Evolutionary conservation across 2,888 invertebrate species (phyloP).

Genomic region (Lomographa bimaculata): DNA sequence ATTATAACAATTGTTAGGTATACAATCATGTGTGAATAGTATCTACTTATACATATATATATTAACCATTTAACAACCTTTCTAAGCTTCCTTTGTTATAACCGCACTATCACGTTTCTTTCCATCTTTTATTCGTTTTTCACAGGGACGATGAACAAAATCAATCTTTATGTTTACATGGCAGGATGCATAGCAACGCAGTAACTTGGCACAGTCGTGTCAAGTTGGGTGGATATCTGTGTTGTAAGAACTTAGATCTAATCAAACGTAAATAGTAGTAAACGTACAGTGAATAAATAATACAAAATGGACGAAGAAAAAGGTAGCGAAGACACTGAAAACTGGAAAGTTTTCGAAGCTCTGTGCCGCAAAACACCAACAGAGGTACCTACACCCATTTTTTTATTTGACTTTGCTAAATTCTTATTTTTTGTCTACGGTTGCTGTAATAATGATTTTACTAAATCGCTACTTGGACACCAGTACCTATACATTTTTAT

Average conservation of each 20-base stretch:
- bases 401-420: too few relatives aligned
- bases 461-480: too few relatives aligned
- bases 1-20: too few relatives aligned
- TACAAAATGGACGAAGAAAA: constrained; percentile 68
- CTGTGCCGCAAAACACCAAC: constrained; percentile 83
- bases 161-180: constrained; percentile 49
- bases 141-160: constrained; percentile 21
- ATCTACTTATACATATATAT: too few relatives aligned
- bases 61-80: too few relatives aligned
- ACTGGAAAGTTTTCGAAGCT: constrained; percentile 89
- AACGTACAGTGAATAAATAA: constrained; percentile 5
- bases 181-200: constrained; percentile 44
- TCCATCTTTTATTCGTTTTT: not conserved
- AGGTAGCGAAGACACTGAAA: constrained; percentile 79
- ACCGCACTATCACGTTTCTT: not conserved
- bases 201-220: constrained; percentile 7
- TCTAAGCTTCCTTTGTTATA: too few relatives aligned
- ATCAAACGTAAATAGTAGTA: constrained; percentile 2
- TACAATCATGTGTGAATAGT: too few relatives aligned
- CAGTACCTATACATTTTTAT: too few relatives aligned
- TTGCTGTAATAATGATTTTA: too few relatives aligned
- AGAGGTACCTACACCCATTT: constrained; percentile 78
- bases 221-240: constrained; percentile 5
- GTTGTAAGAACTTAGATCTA: not conserved
- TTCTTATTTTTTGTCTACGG: too few relatives aligned